phyloP scores from a whole-genome alignment of 2,888 invertebrate species.

The Vanessa cardui region DNA sequence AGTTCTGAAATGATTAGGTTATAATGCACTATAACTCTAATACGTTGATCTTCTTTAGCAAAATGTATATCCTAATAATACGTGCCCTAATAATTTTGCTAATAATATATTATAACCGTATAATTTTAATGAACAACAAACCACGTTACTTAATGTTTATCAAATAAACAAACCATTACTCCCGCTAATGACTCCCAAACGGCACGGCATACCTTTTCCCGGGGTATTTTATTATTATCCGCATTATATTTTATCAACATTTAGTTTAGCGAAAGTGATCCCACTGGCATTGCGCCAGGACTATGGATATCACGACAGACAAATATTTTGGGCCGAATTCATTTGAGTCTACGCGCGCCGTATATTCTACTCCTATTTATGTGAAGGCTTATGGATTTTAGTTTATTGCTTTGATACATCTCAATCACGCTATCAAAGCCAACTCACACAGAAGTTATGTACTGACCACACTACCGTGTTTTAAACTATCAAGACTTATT shows the following conservation, averaged over 20 bases:
- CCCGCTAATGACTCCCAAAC: conserved; percentile 18
- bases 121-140: not conserved
- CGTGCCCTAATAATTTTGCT: too few relatives aligned
- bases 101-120: not conserved
- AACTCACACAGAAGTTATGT: too few relatives aligned
- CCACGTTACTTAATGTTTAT: conserved; percentile 10
- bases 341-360: conserved; percentile 63
- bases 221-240: conserved; percentile 28
- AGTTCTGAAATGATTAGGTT: too few relatives aligned
- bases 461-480: too few relatives aligned
- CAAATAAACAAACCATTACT: conserved; percentile 12
- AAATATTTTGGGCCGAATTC: conserved; percentile 77
- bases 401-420: conserved; percentile 51
- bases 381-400: conserved; percentile 63
- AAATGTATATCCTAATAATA: too few relatives aligned
- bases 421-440: not conserved
- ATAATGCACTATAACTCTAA: too few relatives aligned
- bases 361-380: conserved; percentile 74
- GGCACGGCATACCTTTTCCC: conserved; percentile 13
- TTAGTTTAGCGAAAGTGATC: conserved; percentile 76
- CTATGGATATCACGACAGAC: conserved; percentile 63
- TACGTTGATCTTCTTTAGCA: too few relatives aligned
- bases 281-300: conserved; percentile 71
- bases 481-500: too few relatives aligned
- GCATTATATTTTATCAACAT: conserved; percentile 60